Evolutionary conservation across 1,140 invertebrate species (phyloP), one percentile per base, ranked within the genome.

Genomic region (Zophobas atratus): DNA sequence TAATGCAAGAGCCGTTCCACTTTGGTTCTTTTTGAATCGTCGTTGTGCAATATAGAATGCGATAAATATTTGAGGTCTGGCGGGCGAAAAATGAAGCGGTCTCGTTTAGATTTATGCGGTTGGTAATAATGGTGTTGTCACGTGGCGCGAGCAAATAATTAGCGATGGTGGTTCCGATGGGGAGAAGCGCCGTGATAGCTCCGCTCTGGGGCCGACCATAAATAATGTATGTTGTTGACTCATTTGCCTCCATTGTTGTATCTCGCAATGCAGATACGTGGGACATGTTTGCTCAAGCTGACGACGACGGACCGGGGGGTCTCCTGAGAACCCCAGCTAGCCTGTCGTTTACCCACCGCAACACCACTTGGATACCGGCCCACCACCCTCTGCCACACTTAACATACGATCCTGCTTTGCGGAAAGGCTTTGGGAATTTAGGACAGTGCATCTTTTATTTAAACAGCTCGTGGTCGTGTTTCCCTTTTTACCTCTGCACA

Each of bases 361-460:
- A 57, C 55, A 57, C 60, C 60, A 67, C 60, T 1, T 43, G 60
- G 20, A 41, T 67, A 33, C n/a, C 60, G 35, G n/a, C 60, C 38
- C 39, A 20, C 57, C 57, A 41, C 57, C 57, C 57, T 63, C 57
- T 63, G 60, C 60, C 60, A 67, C 60, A 67, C 60, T 67, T 67
- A 67, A 67, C 60, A 67, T 67, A 67, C 60, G 60, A 67, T 67
- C 60, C 60, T 67, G 60, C 60, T 67, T 67, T 67, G 60, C 38
- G 55, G 70, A 73, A 73, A 73, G 49, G 49, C 55, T 73, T 72
- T 72, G 49, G 49, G 71, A 56, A 73, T 73, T 73, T 73, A 73
- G 71, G 71, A 55, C 71, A 73, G 55, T 55, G 71, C 55, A 73
- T 73, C 71, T 73, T 73, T 73, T 73, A 73, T 73, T 73, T 73